These are phyloP conservation scores for Girardinus metallicus DNA, from an alignment of 2,797 vertebrate genomes.

Conservation along the genomic window DNA sequence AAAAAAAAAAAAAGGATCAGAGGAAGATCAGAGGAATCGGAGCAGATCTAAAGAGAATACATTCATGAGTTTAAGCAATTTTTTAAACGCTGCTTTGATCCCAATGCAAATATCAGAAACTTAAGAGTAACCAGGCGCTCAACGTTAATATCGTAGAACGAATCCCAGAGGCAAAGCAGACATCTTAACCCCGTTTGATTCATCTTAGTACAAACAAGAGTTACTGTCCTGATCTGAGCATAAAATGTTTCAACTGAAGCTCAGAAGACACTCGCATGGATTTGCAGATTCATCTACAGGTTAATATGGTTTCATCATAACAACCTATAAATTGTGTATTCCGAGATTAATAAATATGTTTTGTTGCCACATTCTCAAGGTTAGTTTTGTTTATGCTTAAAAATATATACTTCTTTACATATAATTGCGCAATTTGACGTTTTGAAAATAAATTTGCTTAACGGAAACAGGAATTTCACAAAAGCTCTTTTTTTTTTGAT, in stretches of 20 bases:
- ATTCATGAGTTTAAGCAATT: neutral
- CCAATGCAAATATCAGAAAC: neutral
- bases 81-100: neutral
- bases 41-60: neutral
- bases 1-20: neutral
- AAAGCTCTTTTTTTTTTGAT: too few species aligned
- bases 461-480: too few species aligned
- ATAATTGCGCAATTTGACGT: too few species aligned
- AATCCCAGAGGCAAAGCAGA: neutral
- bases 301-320: too few species aligned
- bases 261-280: neutral
- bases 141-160: neutral
- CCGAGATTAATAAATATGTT: too few species aligned
- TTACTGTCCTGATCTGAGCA: neutral
- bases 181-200: neutral
- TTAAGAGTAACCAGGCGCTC: neutral
- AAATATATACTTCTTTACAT: too few species aligned
- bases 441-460: too few species aligned
- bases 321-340: too few species aligned
- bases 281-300: neutral
- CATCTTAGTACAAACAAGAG: neutral
- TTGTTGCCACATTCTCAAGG: too few species aligned
- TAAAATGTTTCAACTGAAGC: neutral
- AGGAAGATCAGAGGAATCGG: neutral
- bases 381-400: too few species aligned